Percentiles rank a stretch among this genome's conserved stretches.
These are phyloP conservation scores for Crossocerus cetratus DNA, from an alignment of 2,888 invertebrate species.

Conservation along the genomic window DNA sequence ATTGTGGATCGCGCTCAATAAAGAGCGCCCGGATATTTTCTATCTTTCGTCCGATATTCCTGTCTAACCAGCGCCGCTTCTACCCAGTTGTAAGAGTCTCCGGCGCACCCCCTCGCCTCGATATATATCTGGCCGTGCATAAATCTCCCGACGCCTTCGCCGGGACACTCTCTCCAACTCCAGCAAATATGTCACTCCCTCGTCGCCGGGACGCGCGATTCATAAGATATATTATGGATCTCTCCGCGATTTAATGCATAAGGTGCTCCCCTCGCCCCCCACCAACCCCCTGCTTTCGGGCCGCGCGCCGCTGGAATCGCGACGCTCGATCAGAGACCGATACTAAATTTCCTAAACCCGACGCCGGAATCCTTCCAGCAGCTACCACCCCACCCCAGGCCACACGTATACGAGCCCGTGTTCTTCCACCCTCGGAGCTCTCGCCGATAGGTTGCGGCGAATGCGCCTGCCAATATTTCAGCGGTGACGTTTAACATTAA, in stretches of 20 bases:
- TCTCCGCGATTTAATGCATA: constrained; percentile 24
- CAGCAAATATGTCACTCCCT: constrained; percentile 53
- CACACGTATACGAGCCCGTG: no score
- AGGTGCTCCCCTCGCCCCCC: not conserved
- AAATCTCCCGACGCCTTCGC: constrained; percentile 50
- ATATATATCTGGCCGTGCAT: constrained; percentile 41
- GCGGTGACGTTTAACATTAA: not conserved
- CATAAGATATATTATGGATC: constrained; percentile 42
- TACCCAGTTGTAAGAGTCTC: not conserved
- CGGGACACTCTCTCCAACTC: constrained; percentile 41
- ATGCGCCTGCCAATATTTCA: not conserved
- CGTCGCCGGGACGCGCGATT: constrained; percentile 45
- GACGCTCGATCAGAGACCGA: not conserved
- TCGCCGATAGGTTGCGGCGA: not conserved
- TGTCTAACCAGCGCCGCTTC: not conserved
- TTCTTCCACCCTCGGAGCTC: no score
- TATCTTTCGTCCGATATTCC: constrained; percentile 18
- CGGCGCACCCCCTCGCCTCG: not conserved
- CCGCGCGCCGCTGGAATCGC: not conserved
- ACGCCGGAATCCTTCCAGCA: not conserved
- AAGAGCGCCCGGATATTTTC: constrained; percentile 48
- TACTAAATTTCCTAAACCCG: not conserved
- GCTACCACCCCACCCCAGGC: no score
- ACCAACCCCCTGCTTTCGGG: not conserved
- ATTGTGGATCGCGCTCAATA: constrained; percentile 37